Conservation (phyloP, 2,888 invertebrate species). For the Cosmia trapezina region DNA sequence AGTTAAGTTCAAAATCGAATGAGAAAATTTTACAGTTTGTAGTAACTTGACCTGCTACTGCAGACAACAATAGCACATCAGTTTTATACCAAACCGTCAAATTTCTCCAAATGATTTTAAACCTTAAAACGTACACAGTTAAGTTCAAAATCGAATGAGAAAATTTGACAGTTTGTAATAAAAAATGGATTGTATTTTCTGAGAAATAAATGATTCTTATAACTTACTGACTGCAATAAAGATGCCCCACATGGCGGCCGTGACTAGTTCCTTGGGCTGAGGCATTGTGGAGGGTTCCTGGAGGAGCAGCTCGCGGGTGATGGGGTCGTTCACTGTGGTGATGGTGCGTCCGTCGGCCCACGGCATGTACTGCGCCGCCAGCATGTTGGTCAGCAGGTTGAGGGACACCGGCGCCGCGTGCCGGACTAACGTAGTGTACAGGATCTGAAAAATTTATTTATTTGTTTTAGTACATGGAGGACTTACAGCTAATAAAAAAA, state of each 20-base stretch:
- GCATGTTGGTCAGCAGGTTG: conserved; percentile 86
- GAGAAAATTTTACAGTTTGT: no score
- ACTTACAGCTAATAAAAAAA: no score
- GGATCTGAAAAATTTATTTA: conserved; percentile 65
- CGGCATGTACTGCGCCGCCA: conserved; percentile 66
- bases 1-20: no score
- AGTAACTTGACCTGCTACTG: no score
- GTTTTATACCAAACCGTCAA: no score
- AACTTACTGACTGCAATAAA: conserved; percentile 7
- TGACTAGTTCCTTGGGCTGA: conserved; percentile 59
- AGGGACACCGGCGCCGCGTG: conserved; percentile 90
- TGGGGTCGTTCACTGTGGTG: conserved; percentile 71
- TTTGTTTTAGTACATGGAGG: no score
- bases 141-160: no score
- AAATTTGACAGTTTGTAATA: no score
- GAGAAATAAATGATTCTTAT: not conserved
- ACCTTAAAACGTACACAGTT: no score
- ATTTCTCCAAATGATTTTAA: no score
- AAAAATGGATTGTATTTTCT: not conserved
- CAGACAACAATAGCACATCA: no score
- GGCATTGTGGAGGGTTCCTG: rapidly evolving
- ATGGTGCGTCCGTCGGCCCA: conserved; percentile 64
- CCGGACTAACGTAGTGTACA: conserved; percentile 88
- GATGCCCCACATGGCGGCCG: conserved; percentile 63
- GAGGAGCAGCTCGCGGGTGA: conserved; percentile 26